Evolutionary conservation across 2,113 vertebrate species (phyloP).

Genomic region (Pangasianodon gigas): DNA sequence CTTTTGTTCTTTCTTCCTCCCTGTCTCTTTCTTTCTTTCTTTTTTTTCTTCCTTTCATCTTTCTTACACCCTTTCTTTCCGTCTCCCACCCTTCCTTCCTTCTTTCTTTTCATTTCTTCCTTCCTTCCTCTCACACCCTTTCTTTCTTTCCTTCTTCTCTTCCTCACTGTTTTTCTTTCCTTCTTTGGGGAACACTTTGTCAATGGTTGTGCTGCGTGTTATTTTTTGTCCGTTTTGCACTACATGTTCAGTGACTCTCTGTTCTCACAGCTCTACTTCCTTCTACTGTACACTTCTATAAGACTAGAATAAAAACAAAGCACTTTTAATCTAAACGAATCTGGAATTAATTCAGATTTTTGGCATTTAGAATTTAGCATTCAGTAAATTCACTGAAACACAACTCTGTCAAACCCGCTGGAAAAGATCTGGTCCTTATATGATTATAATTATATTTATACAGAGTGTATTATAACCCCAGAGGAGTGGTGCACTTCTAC

Average conservation of each 20-base stretch:
- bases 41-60: no score
- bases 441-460: no score
- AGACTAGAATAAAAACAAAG: not conserved
- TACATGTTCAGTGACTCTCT: not conserved
- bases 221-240: not conserved
- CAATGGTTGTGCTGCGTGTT: not conserved
- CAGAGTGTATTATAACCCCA: not conserved
- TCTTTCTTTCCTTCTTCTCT: not conserved
- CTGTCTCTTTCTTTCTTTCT: not conserved
- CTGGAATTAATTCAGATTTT: not conserved
- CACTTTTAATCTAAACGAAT: not conserved
- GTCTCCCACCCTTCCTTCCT: no score
- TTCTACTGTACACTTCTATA: not conserved
- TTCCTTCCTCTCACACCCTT: not conserved
- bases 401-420: not conserved
- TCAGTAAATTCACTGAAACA: not conserved
- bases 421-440: not conserved
- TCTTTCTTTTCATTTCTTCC: not conserved
- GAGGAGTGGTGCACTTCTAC: not conserved
- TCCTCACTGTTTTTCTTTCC: not conserved
- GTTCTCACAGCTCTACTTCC: not conserved
- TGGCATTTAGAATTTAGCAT: no score
- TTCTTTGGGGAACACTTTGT: not conserved
- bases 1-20: no score
- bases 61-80: no score